Conservation (phyloP, 1,140 invertebrate genomes). For the Leptopilina boulardi region DNA sequence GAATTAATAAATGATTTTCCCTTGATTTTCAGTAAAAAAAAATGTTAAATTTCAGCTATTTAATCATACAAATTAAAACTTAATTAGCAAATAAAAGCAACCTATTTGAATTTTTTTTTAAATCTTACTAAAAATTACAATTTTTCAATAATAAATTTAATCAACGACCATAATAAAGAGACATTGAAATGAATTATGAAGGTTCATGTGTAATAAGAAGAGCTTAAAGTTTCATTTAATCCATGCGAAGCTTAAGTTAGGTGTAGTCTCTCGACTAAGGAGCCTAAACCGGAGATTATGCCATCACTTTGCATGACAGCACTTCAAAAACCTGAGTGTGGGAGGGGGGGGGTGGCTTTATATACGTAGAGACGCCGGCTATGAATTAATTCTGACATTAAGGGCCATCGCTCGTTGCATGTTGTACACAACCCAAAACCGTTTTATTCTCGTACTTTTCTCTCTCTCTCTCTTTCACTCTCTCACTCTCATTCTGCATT, state of each 20-base stretch:
- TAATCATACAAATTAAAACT: too few species aligned
- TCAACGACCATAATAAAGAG: neutral
- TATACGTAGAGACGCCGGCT: slow-evolving; percentile 62
- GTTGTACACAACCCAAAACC: slow-evolving; percentile 2
- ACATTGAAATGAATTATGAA: neutral
- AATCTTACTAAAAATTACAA: too few species aligned
- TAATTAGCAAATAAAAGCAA: too few species aligned
- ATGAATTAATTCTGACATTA: slow-evolving; percentile 69
- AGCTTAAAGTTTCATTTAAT: slow-evolving; percentile 63
- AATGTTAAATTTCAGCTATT: too few species aligned
- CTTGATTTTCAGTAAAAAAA: too few species aligned
- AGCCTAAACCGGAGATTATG: slow-evolving; percentile 68
- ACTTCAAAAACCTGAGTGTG: slow-evolving; percentile 69
- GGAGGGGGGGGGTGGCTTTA: too few species aligned
- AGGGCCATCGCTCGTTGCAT: slow-evolving; percentile 49
- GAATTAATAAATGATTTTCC: too few species aligned
- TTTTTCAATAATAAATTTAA: neutral
- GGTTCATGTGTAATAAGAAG: slow-evolving; percentile 24
- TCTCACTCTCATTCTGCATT: neutral
- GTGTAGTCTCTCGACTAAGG: slow-evolving; percentile 62
- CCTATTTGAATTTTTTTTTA: too few species aligned
- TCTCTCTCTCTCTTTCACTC: neutral
- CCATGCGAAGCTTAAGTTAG: slow-evolving; percentile 58
- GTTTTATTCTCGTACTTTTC: neutral
- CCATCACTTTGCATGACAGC: slow-evolving; percentile 69